phyloP scores from a whole-genome alignment of 2,888 invertebrate species.

The Drosophila limbata region DNA sequence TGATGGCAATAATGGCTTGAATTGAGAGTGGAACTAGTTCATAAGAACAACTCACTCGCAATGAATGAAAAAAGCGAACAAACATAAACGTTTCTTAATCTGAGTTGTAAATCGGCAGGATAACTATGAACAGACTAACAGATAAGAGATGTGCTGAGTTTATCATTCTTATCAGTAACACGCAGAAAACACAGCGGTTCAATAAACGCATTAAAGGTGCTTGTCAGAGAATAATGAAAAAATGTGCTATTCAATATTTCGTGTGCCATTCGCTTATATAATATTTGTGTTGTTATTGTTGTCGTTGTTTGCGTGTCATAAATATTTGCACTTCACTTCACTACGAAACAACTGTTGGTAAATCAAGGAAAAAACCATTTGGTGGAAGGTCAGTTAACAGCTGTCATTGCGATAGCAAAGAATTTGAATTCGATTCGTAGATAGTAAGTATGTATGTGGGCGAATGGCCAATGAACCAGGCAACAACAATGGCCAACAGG shows the following conservation, averaged over 20 bases:
- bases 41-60: not conserved
- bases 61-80: not conserved
- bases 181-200: slow-evolving; percentile 44
- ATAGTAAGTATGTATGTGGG: slow-evolving; percentile 24
- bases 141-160: slow-evolving; percentile 1
- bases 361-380: slow-evolving; percentile 55
- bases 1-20: not conserved
- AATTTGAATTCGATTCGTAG: not conserved
- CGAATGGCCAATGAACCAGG: slow-evolving; percentile 56
- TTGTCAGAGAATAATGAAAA: slow-evolving; percentile 38
- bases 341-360: slow-evolving; percentile 15
- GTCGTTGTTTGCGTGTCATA: slow-evolving; percentile 30
- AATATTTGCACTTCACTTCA: slow-evolving; percentile 55
- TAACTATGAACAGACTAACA: not conserved
- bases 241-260: slow-evolving; percentile 19
- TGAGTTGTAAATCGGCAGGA: slow-evolving; percentile 1
- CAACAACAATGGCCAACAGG: slow-evolving; percentile 11
- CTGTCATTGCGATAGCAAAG: slow-evolving; percentile 25
- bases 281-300: slow-evolving; percentile 35
- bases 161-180: slow-evolving; percentile 31
- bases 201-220: slow-evolving; percentile 54
- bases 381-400: slow-evolving; percentile 61
- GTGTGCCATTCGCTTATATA: slow-evolving; percentile 32
- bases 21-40: slow-evolving; percentile 4
- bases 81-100: not conserved